These are phyloP conservation scores for Anhinga anhinga DNA, from an alignment of 2,113 vertebrate species.

Conservation along the genomic window DNA sequence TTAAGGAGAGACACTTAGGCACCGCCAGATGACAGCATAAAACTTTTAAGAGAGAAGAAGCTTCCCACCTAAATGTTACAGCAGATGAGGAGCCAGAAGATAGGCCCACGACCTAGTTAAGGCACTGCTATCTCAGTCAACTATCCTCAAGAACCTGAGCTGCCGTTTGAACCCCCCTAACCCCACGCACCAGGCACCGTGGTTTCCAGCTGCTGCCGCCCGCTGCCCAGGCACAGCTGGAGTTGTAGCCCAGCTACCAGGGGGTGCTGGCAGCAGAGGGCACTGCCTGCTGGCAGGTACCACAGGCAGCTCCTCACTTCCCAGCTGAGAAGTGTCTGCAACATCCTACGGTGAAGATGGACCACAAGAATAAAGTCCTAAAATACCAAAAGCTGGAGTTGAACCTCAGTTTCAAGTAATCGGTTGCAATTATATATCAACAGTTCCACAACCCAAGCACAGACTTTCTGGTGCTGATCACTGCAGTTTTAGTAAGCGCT, in stretches of 20 bases:
- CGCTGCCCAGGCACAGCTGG: neutral
- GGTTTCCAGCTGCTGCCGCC: neutral
- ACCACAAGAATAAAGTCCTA: neutral
- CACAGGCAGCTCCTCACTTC: neutral
- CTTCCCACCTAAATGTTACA: neutral
- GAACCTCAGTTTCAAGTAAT: neutral
- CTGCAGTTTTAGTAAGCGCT: neutral
- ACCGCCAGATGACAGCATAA: neutral
- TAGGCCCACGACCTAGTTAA: rapidly evolving
- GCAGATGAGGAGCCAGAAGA: neutral
- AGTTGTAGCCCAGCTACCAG: neutral
- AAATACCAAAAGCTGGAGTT: neutral
- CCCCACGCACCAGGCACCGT: rapidly evolving
- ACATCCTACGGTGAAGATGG: neutral
- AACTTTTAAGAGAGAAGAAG: neutral
- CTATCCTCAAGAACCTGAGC: neutral
- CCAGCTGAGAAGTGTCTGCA: neutral
- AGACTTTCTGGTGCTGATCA: neutral
- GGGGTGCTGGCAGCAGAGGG: neutral
- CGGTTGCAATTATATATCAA: neutral
- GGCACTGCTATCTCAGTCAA: neutral
- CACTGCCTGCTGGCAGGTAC: neutral
- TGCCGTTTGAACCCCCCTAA: neutral
- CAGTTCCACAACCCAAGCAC: neutral
- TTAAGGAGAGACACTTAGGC: neutral